Conservation (phyloP, 2,113 vertebrate genomes). For the Onychorhynchus coronatus region DNA sequence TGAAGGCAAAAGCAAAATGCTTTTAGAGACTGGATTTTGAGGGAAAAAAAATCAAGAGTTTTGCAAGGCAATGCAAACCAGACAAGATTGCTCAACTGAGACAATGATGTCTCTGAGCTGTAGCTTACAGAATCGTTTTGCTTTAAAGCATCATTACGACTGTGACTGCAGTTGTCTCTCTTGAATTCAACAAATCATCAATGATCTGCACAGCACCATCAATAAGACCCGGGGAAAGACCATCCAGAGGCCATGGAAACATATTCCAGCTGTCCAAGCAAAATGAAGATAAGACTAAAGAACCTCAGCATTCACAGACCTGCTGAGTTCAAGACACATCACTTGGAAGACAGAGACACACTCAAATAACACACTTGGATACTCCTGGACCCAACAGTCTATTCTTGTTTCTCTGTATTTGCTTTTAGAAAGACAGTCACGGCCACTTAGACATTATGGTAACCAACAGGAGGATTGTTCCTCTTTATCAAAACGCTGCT, state of each 20-base stretch:
- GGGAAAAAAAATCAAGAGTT: background rate
- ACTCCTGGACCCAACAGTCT: background rate
- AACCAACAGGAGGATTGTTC: background rate
- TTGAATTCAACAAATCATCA: background rate
- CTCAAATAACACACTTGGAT: background rate
- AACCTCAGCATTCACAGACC: background rate
- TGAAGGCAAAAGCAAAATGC: background rate
- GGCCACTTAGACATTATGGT: background rate
- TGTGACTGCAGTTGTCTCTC: background rate
- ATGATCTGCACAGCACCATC: background rate
- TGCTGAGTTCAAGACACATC: background rate
- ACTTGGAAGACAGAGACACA: background rate
- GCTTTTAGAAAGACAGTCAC: constrained; percentile 2
- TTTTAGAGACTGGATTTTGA: background rate
- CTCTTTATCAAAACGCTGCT: background rate
- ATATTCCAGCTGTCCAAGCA: background rate
- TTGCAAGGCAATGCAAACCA: background rate
- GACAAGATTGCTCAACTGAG: background rate
- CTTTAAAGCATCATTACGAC: background rate
- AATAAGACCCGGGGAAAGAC: background rate
- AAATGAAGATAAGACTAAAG: background rate
- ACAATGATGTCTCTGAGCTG: background rate
- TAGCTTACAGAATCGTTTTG: background rate
- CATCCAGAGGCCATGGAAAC: background rate
- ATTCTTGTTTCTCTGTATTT: background rate